These are phyloP conservation scores for Microdon myrmicae DNA, from an alignment of 2,888 invertebrate genomes.

Conservation along the genomic window DNA sequence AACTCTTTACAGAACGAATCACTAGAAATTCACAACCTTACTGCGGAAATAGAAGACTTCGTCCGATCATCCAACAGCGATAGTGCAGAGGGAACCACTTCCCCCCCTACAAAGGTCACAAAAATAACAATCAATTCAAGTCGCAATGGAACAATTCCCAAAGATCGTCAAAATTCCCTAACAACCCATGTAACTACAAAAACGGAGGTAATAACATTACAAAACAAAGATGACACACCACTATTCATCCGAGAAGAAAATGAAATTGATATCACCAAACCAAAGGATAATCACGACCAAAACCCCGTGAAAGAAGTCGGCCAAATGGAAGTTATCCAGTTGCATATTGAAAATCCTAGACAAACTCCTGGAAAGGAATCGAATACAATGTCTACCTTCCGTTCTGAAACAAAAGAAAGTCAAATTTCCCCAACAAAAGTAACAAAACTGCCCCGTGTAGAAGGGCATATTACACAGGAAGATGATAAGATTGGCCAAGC, in stretches of 20 bases:
- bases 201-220: slow-evolving; percentile 26
- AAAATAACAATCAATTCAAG: slow-evolving; percentile 27
- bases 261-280: slow-evolving; percentile 1
- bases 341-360: slow-evolving; percentile 52
- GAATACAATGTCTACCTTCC: neutral
- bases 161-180: slow-evolving; percentile 3
- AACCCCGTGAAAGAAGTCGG: slow-evolving; percentile 49
- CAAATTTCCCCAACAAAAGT: slow-evolving; percentile 8
- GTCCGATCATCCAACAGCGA: slow-evolving; percentile 54
- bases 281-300: slow-evolving; percentile 20
- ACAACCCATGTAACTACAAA: slow-evolving; percentile 12
- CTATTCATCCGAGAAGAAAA: slow-evolving; percentile 29
- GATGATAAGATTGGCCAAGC: slow-evolving; percentile 23
- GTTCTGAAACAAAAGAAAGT: slow-evolving; percentile 1
- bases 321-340: slow-evolving; percentile 54
- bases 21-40: slow-evolving; percentile 58
- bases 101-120: slow-evolving; percentile 11
- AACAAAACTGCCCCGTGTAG: neutral
- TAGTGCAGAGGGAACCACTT: slow-evolving; percentile 11
- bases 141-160: slow-evolving; percentile 35
- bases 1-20: slow-evolving; percentile 30
- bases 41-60: slow-evolving; percentile 62
- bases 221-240: slow-evolving; percentile 20
- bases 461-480: neutral
- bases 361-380: slow-evolving; percentile 40